A percentile compares a stretch with the other conserved stretches of the same genome.
phyloP scores from a whole-genome alignment of 2,113 vertebrate genomes.

The Salvelinus namaycush region DNA sequence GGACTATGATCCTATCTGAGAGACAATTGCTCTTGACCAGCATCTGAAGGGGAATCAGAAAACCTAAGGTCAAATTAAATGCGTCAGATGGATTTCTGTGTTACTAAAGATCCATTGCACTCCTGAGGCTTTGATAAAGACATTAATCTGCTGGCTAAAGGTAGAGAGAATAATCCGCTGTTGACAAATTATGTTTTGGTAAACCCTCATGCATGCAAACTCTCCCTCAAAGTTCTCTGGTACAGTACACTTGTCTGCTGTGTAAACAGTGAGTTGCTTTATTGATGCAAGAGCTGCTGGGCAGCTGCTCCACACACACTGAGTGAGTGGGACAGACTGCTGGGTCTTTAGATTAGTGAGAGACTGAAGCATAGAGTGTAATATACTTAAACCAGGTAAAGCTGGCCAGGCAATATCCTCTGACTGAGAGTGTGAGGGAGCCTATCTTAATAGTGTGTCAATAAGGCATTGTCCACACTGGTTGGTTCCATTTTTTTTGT shows the following conservation, averaged over 20 bases:
- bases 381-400: too few relatives aligned
- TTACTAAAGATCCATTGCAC: not conserved
- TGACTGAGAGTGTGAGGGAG: too few relatives aligned
- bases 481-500: too few relatives aligned
- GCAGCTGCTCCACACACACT: not conserved
- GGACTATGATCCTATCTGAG: slow-evolving; percentile 74
- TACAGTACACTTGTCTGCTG: not conserved
- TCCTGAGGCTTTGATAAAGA: not conserved
- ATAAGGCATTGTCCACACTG: too few relatives aligned
- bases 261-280: not conserved
- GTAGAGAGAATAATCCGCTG: not conserved
- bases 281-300: not conserved
- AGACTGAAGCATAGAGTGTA: too few relatives aligned
- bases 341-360: not conserved
- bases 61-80: not conserved
- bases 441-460: too few relatives aligned
- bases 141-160: not conserved
- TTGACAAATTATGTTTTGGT: not conserved
- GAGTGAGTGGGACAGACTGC: not conserved
- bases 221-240: not conserved
- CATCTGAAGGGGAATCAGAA: slow-evolving; percentile 58
- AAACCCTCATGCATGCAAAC: not conserved
- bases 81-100: not conserved
- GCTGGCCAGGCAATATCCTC: too few relatives aligned
- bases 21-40: slow-evolving; percentile 77